phyloP scores from a whole-genome alignment of 1,140 invertebrate species.

The Calliopsis andreniformis region DNA sequence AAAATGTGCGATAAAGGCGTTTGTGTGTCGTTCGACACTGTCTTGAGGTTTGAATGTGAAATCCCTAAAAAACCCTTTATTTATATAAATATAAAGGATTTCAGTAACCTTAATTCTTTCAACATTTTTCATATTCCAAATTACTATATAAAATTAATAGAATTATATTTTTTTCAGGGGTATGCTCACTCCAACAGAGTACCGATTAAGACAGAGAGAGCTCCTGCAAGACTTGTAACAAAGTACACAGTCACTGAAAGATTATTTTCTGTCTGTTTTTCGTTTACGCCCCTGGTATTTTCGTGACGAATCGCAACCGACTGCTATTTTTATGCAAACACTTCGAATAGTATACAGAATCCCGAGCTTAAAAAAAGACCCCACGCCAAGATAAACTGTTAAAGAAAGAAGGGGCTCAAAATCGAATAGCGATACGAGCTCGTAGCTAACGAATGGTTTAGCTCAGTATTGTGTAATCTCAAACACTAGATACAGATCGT shows the following conservation, averaged over 20 bases:
- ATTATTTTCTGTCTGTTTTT: background rate
- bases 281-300: slow-evolving; percentile 16
- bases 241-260: background rate
- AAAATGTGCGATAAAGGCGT: slow-evolving; percentile 87
- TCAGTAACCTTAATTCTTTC: no score
- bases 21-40: slow-evolving; percentile 86
- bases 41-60: slow-evolving; percentile 80
- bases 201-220: slow-evolving; percentile 83
- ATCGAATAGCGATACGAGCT: background rate
- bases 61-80: no score
- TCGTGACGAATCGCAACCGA: slow-evolving; percentile 8
- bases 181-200: slow-evolving; percentile 87
- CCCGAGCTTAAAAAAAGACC: background rate
- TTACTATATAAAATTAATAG: slow-evolving; percentile 18
- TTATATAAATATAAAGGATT: no score
- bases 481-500: slow-evolving; percentile 2
- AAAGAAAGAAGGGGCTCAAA: background rate
- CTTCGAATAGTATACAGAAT: background rate
- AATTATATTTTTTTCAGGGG: slow-evolving; percentile 78
- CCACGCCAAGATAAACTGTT: background rate
- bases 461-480: slow-evolving; percentile 10
- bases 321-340: slow-evolving; percentile 4
- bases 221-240: slow-evolving; percentile 57
- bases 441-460: background rate
- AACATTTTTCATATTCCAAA: no score